These are phyloP conservation scores for Melanotaenia parkinsoni DNA, from an alignment of 2,797 vertebrate species.

Conservation along the genomic window DNA sequence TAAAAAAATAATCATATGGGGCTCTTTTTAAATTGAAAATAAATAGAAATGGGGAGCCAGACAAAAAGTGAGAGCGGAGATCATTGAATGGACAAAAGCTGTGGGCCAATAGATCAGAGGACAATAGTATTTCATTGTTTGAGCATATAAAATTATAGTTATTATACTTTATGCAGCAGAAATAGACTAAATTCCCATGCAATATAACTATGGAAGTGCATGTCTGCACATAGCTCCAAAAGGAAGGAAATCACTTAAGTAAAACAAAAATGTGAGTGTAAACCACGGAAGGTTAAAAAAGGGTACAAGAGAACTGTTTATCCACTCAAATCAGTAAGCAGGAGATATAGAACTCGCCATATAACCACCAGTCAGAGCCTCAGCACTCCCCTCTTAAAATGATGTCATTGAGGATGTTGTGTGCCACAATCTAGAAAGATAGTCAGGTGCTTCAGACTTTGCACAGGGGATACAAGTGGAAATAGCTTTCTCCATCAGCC, in stretches of 20 bases:
- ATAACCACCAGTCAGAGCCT: neutral
- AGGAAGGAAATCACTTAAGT: neutral
- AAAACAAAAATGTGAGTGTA: neutral
- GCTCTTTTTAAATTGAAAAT: neutral
- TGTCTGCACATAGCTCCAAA: neutral
- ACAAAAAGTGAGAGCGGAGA: neutral
- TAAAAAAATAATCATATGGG: neutral
- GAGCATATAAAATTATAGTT: neutral
- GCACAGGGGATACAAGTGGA: neutral
- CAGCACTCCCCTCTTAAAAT: no score
- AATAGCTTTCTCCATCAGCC: neutral
- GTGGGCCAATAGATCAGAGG: no score
- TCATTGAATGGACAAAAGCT: neutral
- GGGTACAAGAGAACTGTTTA: neutral
- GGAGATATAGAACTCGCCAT: neutral
- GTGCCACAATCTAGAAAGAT: neutral
- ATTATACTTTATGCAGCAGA: neutral
- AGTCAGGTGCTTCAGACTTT: neutral
- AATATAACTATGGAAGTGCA: neutral
- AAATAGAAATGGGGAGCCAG: neutral
- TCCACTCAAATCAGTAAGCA: neutral
- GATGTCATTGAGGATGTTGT: no score
- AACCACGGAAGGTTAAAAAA: neutral
- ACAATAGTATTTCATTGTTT: neutral
- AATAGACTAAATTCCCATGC: neutral